Evolutionary conservation across 2,888 invertebrate species (phyloP).

Genomic region (Mesorhabditis spiculigera): DNA sequence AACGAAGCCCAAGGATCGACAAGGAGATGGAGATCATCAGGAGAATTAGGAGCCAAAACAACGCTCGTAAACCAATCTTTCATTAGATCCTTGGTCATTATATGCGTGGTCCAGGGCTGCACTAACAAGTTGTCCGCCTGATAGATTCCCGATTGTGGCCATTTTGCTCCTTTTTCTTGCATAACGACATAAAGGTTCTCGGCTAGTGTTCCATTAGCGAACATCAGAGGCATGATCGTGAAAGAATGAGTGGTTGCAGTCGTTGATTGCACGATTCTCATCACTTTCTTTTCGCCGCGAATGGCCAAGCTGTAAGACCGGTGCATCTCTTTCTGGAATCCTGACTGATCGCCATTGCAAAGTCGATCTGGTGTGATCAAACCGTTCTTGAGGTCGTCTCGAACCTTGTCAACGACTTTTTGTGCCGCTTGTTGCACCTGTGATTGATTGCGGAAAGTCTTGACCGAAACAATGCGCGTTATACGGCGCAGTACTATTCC

Average conservation of each 20-base stretch:
- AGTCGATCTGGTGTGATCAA: neutral
- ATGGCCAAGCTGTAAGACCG: conserved; percentile 13
- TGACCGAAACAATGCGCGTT: too few relatives aligned
- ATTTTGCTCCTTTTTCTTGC: conserved; percentile 14
- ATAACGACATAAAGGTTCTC: conserved; percentile 16
- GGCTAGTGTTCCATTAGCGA: conserved; percentile 12
- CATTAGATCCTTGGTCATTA: conserved; percentile 19
- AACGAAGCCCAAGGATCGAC: conserved; percentile 18
- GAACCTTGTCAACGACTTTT: too few relatives aligned
- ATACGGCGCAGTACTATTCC: too few relatives aligned
- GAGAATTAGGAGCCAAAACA: conserved; percentile 8
- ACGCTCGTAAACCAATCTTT: conserved; percentile 9
- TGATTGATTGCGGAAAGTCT: too few relatives aligned
- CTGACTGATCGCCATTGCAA: conserved; percentile 19
- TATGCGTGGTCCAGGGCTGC: conserved; percentile 11
- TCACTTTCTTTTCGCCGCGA: conserved; percentile 12
- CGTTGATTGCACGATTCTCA: conserved; percentile 8
- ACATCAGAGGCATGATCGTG: conserved; percentile 21
- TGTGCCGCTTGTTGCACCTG: too few relatives aligned
- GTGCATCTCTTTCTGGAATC: conserved; percentile 16
- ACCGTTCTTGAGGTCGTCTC: too few relatives aligned
- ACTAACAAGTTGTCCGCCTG: conserved; percentile 13
- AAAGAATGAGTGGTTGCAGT: conserved; percentile 13
- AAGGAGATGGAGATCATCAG: conserved; percentile 11
- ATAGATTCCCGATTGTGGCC: conserved; percentile 11